These are phyloP conservation scores for Myotis brandtii DNA, from an alignment of 2,113 vertebrate genomes.

Conservation along the genomic window DNA sequence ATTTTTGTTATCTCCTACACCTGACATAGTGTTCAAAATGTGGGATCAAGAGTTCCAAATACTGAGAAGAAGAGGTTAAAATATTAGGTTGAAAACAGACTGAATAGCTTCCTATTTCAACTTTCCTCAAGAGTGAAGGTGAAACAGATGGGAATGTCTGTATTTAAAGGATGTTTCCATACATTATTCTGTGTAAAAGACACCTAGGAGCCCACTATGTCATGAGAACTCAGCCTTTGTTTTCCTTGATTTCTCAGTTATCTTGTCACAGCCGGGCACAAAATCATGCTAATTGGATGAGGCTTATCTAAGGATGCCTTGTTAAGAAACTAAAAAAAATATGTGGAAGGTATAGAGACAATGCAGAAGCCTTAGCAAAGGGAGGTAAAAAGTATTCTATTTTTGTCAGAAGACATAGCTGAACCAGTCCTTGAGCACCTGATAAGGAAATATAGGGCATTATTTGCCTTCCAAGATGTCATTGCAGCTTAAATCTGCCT, in stretches of 20 bases:
- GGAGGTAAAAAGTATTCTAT: neutral
- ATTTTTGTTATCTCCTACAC: neutral
- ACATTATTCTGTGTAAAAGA: constrained; percentile 81
- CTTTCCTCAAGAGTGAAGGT: constrained; percentile 78
- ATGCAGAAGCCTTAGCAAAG: neutral
- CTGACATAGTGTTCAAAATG: neutral
- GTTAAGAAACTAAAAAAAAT: constrained; percentile 53
- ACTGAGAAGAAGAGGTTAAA: constrained; percentile 77
- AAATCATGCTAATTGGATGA: constrained; percentile 75
- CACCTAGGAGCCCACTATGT: constrained; percentile 80
- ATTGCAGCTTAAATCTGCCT: neutral
- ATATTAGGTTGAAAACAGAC: constrained; percentile 69
- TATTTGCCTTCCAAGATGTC: constrained; percentile 56
- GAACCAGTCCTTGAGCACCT: neutral
- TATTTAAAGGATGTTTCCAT: constrained; percentile 82
- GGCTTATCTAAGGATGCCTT: constrained; percentile 62
- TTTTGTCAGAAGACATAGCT: constrained; percentile 59
- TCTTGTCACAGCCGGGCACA: constrained; percentile 66
- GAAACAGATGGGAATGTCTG: constrained; percentile 80
- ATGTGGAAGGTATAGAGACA: neutral
- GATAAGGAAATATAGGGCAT: constrained; percentile 4
- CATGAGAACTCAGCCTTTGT: constrained; percentile 76
- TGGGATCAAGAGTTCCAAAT: constrained; percentile 58
- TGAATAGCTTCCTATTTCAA: constrained; percentile 78
- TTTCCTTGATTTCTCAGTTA: constrained; percentile 77